These are phyloP conservation scores for Drepana arcuata DNA, from an alignment of 1,140 invertebrate genomes.

Conservation along the genomic window DNA sequence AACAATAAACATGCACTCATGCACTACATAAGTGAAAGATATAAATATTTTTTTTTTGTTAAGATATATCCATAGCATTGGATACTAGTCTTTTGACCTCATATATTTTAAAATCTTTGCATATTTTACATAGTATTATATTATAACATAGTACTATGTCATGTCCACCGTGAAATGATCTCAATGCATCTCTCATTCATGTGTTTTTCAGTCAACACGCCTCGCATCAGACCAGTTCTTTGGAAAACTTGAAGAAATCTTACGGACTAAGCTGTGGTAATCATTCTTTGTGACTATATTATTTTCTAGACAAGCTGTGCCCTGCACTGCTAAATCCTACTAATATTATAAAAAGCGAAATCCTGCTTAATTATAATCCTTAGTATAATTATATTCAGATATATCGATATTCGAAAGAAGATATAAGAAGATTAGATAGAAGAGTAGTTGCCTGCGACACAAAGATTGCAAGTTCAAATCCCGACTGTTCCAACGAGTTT, in stretches of 20 bases:
- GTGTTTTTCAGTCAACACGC: conserved; percentile 12
- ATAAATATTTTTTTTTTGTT: too few relatives aligned
- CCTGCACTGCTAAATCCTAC: too few relatives aligned
- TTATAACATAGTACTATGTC: not conserved
- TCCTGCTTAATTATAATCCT: not conserved
- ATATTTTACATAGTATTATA: not conserved
- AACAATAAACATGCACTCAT: not conserved
- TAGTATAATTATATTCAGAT: not conserved
- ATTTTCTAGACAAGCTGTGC: too few relatives aligned
- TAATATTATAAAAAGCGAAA: not conserved
- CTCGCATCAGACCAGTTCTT: conserved; percentile 30
- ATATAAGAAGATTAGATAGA: not conserved
- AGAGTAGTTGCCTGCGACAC: not conserved
- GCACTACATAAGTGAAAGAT: too few relatives aligned
- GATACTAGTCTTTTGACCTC: too few relatives aligned
- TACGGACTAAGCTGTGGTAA: conserved; percentile 14
- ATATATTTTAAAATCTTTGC: too few relatives aligned
- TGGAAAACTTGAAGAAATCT: conserved; percentile 38
- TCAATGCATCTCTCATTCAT: not conserved
- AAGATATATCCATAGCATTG: too few relatives aligned
- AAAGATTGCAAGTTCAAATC: too few relatives aligned
- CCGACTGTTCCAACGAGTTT: too few relatives aligned
- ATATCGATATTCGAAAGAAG: not conserved
- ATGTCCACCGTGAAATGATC: not conserved
- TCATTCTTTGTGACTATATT: too few relatives aligned